phyloP scores from a whole-genome alignment of 2,797 vertebrate species.

The Gallinago nigripennis region DNA sequence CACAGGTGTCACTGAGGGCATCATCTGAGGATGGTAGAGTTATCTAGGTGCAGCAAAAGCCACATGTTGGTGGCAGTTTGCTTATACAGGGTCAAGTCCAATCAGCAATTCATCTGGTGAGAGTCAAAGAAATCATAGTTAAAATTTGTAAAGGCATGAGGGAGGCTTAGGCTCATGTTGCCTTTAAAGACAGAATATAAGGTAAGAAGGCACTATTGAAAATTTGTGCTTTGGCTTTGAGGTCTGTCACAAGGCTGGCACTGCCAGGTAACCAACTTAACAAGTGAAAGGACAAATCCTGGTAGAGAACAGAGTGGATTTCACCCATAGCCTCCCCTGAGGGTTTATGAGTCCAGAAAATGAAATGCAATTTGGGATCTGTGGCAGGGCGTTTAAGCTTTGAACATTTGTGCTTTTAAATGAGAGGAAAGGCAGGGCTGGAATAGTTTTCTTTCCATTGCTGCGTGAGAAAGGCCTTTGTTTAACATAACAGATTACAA shows the following conservation, averaged over 20 bases:
- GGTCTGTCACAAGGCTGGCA: background rate
- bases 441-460: background rate
- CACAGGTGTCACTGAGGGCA: background rate
- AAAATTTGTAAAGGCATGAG: background rate
- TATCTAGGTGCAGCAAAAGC: background rate
- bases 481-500: background rate
- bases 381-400: background rate
- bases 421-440: background rate
- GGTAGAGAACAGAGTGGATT: background rate
- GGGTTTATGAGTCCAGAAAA: background rate
- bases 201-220: background rate
- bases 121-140: background rate
- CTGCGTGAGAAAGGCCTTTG: background rate
- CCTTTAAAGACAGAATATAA: background rate
- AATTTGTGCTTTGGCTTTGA: background rate
- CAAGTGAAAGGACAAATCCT: background rate
- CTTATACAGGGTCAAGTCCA: background rate
- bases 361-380: background rate
- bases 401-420: background rate
- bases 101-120: background rate
- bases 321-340: background rate
- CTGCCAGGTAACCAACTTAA: background rate
- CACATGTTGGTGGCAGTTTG: background rate
- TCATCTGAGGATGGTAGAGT: background rate
- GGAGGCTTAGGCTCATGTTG: background rate